Evolutionary conservation across 2,113 vertebrate species (phyloP).

Genomic region (Podarcis muralis): DNA sequence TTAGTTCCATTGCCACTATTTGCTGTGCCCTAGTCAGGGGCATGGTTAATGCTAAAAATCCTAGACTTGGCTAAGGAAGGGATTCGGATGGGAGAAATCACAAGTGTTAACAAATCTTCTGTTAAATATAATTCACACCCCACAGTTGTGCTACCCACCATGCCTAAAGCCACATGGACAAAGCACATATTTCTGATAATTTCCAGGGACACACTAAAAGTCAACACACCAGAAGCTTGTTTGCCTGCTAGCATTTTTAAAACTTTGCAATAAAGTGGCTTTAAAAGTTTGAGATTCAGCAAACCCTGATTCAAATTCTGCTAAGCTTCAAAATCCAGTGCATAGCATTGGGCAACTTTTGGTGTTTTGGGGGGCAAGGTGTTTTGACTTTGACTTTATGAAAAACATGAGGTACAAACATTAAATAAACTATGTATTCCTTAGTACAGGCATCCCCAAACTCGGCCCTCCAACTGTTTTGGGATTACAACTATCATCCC

Average conservation of each 20-base stretch:
- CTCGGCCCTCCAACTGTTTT: no score
- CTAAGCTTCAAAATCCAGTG: neutral
- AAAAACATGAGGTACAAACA: neutral
- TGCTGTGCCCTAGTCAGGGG: neutral
- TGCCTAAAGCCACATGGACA: neutral
- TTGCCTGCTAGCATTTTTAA: neutral
- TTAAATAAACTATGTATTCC: neutral
- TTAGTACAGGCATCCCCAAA: no score
- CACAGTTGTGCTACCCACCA: neutral
- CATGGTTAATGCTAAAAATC: neutral
- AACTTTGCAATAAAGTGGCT: no score
- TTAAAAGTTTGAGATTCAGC: neutral
- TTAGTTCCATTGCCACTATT: neutral
- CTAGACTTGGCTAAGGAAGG: neutral
- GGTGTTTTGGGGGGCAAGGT: neutral
- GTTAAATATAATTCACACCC: neutral
- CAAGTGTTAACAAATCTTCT: neutral
- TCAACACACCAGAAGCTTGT: neutral
- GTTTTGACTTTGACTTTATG: neutral
- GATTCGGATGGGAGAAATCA: neutral
- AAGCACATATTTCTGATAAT: neutral
- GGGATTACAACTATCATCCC: no score
- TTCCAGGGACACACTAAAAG: neutral
- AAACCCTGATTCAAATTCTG: neutral
- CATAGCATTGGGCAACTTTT: neutral